These are phyloP conservation scores for Neuroscelio doddi DNA, from an alignment of 2,888 invertebrate species.

Conservation along the genomic window DNA sequence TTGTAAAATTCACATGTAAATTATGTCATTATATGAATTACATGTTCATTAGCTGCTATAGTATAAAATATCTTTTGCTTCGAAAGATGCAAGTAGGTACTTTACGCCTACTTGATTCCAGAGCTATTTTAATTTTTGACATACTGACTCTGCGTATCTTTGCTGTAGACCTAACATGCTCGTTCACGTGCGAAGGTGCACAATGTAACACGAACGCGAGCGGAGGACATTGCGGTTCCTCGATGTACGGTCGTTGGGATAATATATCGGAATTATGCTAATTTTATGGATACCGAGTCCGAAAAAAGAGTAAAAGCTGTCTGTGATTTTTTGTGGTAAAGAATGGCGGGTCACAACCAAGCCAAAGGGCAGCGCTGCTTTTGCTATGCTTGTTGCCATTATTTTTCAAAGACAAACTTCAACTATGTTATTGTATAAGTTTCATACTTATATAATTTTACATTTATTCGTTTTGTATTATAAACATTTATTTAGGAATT, in stretches of 20 bases:
- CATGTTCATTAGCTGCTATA: no score
- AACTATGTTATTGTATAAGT: no score
- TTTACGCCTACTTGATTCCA: no score
- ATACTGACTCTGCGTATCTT: no score
- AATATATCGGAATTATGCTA: conserved; percentile 63
- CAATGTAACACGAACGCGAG: conserved; percentile 9
- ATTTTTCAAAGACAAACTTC: conserved; percentile 7
- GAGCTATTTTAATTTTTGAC: no score
- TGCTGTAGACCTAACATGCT: conserved; percentile 12
- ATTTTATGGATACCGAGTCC: conserved; percentile 56
- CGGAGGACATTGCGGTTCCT: conserved; percentile 34
- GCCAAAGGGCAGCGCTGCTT: conserved; percentile 41
- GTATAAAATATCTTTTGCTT: no score
- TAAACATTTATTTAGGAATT: no score
- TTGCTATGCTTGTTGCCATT: conserved; percentile 24
- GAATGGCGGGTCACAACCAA: conserved; percentile 53
- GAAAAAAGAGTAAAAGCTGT: conserved; percentile 43
- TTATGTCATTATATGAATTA: no score
- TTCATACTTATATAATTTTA: no score
- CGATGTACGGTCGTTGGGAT: conserved; percentile 40
- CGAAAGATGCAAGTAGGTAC: no score
- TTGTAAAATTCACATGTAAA: no score
- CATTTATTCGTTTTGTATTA: no score
- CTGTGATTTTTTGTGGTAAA: conserved; percentile 46
- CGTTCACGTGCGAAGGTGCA: conserved; percentile 31